phyloP scores from a whole-genome alignment of 2,888 invertebrate species.

The Acrobeloides nanus region DNA sequence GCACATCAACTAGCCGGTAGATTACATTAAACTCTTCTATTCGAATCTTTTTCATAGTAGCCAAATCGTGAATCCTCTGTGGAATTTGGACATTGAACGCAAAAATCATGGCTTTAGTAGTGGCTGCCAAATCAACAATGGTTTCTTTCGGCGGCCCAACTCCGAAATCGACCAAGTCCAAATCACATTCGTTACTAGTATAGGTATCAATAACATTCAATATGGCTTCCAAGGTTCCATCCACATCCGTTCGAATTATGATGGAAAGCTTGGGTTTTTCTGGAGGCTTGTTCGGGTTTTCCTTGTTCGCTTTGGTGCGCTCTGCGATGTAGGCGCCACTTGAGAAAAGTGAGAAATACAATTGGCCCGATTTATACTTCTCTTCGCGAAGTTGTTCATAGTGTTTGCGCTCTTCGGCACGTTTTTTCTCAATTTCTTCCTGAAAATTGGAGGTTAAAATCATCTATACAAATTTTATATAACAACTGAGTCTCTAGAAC shows the following conservation, averaged over 20 bases:
- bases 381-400: conserved; percentile 41
- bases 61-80: conserved; percentile 56
- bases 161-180: conserved; percentile 80
- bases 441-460: no score
- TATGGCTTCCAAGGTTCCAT: conserved; percentile 90
- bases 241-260: conserved; percentile 69
- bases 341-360: background rate
- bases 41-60: conserved; percentile 60
- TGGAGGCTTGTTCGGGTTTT: no score
- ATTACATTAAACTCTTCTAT: conserved; percentile 77
- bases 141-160: conserved; percentile 76
- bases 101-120: conserved; percentile 69
- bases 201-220: conserved; percentile 81
- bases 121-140: conserved; percentile 73
- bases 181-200: conserved; percentile 64
- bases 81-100: conserved; percentile 70
- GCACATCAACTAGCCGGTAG: conserved; percentile 76
- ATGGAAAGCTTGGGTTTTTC: conserved; percentile 61
- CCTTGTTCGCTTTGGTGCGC: background rate
- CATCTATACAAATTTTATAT: no score
- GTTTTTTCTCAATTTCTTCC: conserved; percentile 29
- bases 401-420: conserved; percentile 31
- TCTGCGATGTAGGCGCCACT: background rate
- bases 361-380: no score
- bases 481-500: no score